Evolutionary conservation across 1,140 invertebrate genomes (phyloP).

Genomic region (Drosophila aff.): DNA sequence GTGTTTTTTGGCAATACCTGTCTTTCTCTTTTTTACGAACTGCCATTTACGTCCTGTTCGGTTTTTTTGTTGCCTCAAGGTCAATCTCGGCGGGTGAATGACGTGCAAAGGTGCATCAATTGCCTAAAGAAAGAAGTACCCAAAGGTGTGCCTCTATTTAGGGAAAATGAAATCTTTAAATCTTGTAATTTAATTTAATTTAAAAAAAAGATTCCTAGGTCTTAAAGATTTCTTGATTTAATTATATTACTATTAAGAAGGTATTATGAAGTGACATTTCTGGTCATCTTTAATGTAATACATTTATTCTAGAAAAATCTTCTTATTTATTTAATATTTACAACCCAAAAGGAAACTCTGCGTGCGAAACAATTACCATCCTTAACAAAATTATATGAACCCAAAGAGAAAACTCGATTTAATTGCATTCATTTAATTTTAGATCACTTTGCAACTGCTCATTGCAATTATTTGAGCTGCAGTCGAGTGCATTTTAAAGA

Average conservation of each 20-base stretch:
- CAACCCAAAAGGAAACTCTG: neutral
- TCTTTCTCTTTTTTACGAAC: conserved; percentile 45
- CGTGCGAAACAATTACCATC: neutral
- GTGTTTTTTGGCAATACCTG: conserved; percentile 50
- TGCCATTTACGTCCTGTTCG: conserved; percentile 36
- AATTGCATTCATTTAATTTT: conserved; percentile 35
- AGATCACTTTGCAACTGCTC: conserved; percentile 37
- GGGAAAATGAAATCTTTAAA: too few relatives aligned
- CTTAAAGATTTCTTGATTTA: neutral
- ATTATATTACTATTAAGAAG: neutral
- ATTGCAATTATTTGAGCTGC: conserved; percentile 41
- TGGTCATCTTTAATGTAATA: neutral
- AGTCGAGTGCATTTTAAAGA: conserved; percentile 66
- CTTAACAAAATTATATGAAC: conserved; percentile 3
- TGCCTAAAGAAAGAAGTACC: neutral
- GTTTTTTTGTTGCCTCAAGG: conserved; percentile 36
- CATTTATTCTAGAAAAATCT: neutral
- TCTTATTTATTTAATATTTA: neutral
- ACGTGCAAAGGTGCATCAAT: conserved; percentile 3
- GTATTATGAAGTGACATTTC: too few relatives aligned
- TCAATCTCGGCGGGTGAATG: conserved; percentile 21
- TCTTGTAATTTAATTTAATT: too few relatives aligned
- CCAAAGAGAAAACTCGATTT: conserved; percentile 27
- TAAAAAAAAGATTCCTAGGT: neutral
- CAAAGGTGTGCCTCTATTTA: too few relatives aligned